Percentiles rank a stretch among this genome's conserved stretches.
phyloP scores from a whole-genome alignment of 2,888 invertebrate species.

The Aplocera efformata region DNA sequence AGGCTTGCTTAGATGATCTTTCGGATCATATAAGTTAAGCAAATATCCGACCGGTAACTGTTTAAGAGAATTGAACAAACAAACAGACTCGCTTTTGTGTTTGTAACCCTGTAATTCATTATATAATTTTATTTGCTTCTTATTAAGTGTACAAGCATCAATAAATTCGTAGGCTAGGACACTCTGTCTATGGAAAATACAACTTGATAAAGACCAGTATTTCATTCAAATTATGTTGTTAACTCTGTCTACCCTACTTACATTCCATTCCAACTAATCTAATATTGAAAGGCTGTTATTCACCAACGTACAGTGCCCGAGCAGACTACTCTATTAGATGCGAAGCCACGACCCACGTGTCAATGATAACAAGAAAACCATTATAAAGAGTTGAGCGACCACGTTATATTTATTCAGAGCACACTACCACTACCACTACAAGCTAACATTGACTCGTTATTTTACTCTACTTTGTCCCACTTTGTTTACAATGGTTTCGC shows the following conservation, averaged over 20 bases:
- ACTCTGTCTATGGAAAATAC: too few species aligned
- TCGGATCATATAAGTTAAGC: too few species aligned
- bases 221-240: background rate
- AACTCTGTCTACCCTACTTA: conserved; percentile 3
- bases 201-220: too few species aligned
- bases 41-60: too few species aligned
- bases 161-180: too few species aligned
- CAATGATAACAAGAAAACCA: conserved; percentile 49
- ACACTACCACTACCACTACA: conserved; percentile 50
- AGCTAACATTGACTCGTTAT: conserved; percentile 57
- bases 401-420: conserved; percentile 58
- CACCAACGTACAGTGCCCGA: conserved; percentile 15
- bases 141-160: too few species aligned
- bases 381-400: conserved; percentile 39
- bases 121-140: too few species aligned
- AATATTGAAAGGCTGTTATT: conserved; percentile 18
- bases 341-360: conserved; percentile 40
- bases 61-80: too few species aligned
- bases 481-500: conserved; percentile 47
- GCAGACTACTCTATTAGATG: conserved; percentile 20
- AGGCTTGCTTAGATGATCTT: too few species aligned
- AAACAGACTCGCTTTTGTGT: too few species aligned
- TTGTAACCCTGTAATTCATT: too few species aligned
- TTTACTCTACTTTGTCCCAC: conserved; percentile 52
- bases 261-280: conserved; percentile 23